These are phyloP conservation scores for Polyergus mexicanus DNA, from an alignment of 1,140 invertebrate species.

Conservation along the genomic window DNA sequence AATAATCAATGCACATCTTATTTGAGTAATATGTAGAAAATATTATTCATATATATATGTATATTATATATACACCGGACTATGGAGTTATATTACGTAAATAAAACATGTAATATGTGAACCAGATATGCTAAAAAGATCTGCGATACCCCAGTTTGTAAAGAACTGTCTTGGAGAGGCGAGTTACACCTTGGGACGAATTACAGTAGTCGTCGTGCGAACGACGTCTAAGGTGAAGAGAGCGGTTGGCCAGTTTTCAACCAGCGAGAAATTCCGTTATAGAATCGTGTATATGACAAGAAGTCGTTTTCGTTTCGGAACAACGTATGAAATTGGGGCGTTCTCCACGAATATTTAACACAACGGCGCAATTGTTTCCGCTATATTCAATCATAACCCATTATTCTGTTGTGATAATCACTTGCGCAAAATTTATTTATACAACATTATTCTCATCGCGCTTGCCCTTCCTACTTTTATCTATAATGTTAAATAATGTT, in stretches of 20 bases:
- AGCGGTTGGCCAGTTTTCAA: slow-evolving; percentile 60
- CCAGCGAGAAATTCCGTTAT: slow-evolving; percentile 68
- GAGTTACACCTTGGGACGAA: slow-evolving; percentile 39
- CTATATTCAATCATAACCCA: slow-evolving; percentile 44
- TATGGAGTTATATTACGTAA: not conserved
- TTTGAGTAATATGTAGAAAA: too few relatives aligned
- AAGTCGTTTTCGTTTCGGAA: slow-evolving; percentile 56
- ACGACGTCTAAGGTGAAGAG: slow-evolving; percentile 64
- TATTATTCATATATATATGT: too few relatives aligned
- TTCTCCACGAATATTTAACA: slow-evolving; percentile 28
- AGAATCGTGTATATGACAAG: slow-evolving; percentile 41
- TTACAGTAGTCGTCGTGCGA: slow-evolving; percentile 57
- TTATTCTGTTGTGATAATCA: slow-evolving; percentile 63
- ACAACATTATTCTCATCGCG: not conserved
- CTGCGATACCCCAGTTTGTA: not conserved
- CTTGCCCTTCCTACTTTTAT: not conserved
- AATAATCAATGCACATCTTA: too few relatives aligned
- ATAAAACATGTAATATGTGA: slow-evolving; percentile 5
- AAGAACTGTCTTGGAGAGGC: slow-evolving; percentile 15
- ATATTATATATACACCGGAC: too few relatives aligned
- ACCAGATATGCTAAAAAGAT: not conserved
- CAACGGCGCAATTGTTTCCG: slow-evolving; percentile 36
- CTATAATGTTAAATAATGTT: not conserved
- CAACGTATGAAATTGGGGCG: not conserved
- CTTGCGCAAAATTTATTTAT: slow-evolving; percentile 51